These are phyloP conservation scores for Numenius arquata DNA, from an alignment of 2,113 vertebrate species.

Conservation along the genomic window DNA sequence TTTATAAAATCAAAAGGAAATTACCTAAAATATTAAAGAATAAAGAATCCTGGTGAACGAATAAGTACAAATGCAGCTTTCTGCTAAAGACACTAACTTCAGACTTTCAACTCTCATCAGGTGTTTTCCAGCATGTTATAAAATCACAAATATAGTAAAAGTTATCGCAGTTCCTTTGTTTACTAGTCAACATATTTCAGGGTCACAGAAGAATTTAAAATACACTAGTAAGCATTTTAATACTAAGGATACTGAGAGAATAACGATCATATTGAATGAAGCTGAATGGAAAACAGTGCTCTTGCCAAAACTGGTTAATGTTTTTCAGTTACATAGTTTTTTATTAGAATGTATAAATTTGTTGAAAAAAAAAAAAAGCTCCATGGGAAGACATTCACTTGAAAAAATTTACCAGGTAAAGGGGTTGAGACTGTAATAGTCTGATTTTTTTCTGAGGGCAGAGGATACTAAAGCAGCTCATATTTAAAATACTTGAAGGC, in stretches of 20 bases:
- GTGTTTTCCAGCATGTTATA: not conserved
- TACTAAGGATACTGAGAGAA: not conserved
- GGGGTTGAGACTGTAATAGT: not conserved
- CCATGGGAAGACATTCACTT: not conserved
- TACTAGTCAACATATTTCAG: not conserved
- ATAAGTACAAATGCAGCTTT: not conserved
- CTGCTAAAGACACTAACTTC: not conserved
- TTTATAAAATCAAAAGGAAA: not conserved
- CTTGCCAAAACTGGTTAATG: not conserved
- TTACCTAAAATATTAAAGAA: not conserved
- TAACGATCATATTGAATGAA: not conserved
- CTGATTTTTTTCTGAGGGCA: not conserved
- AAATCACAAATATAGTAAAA: not conserved
- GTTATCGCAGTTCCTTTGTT: conserved; percentile 3
- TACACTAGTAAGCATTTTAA: not conserved
- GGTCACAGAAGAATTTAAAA: conserved; percentile 16
- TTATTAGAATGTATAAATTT: not conserved
- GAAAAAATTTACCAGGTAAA: not conserved
- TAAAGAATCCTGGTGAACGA: not conserved
- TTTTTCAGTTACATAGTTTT: not conserved
- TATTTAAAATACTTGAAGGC: not conserved
- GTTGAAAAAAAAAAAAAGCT: not conserved
- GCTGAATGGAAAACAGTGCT: not conserved
- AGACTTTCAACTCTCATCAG: not conserved
- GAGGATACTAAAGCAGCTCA: not conserved